These are phyloP conservation scores for Somateria mollissima DNA, from an alignment of 2,797 vertebrate species.

Conservation along the genomic window DNA sequence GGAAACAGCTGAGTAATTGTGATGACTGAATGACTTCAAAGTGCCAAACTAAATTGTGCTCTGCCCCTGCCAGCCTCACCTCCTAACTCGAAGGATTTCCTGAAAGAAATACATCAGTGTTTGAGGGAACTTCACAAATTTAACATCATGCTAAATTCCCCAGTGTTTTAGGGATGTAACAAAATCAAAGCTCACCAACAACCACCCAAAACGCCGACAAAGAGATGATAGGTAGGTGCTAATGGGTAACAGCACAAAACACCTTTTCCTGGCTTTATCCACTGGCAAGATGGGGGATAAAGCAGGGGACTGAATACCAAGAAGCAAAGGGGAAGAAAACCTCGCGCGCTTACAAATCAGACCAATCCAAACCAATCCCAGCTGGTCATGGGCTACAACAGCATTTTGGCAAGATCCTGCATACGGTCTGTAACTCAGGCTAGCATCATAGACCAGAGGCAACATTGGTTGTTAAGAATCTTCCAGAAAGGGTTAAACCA, in stretches of 20 bases:
- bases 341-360: neutral
- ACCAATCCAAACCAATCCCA: neutral
- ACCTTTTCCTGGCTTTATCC: neutral
- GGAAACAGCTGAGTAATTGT: neutral
- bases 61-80: neutral
- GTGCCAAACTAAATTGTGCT: neutral
- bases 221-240: neutral
- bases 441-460: neutral
- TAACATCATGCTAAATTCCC: neutral
- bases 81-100: neutral
- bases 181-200: neutral
- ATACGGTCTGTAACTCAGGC: neutral
- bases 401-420: neutral
- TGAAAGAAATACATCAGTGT: neutral
- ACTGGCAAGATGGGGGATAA: neutral
- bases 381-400: slow-evolving; percentile 4
- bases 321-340: neutral
- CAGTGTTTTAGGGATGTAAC: neutral
- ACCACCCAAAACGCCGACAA: neutral
- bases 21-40: neutral
- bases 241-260: neutral
- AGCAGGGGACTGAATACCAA: neutral
- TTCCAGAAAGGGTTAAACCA: slow-evolving; percentile 12
- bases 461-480: slow-evolving; percentile 2
- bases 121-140: neutral